Conservation (phyloP, 1,140 invertebrate genomes). For the Ceratina japonica region DNA sequence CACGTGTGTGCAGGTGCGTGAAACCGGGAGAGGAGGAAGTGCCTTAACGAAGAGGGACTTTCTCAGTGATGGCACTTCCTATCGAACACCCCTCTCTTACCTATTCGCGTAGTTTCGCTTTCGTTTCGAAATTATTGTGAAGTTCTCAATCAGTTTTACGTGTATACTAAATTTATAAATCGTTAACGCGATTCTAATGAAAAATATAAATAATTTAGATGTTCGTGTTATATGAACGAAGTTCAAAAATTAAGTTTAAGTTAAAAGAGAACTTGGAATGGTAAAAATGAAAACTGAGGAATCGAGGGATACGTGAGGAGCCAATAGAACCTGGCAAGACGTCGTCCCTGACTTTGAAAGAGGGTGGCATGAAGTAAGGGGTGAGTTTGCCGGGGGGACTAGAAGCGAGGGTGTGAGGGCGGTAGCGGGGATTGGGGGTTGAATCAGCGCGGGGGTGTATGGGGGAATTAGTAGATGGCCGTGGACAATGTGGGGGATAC, state of each 20-base stretch:
- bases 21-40: constrained; percentile 53
- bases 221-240: neutral
- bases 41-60: constrained; percentile 51
- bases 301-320: neutral
- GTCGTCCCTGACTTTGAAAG: constrained; percentile 73
- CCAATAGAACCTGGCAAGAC: constrained; percentile 24
- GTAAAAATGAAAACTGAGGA: neutral
- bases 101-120: neutral
- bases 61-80: constrained; percentile 28
- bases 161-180: neutral
- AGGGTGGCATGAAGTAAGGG: constrained; percentile 51
- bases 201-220: neutral
- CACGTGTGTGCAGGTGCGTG: constrained; percentile 65
- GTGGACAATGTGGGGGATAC: constrained; percentile 79
- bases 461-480: constrained; percentile 78
- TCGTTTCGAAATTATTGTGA: neutral
- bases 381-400: constrained; percentile 55
- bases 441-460: constrained; percentile 76
- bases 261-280: neutral
- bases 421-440: constrained; percentile 64
- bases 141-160: neutral
- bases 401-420: constrained; percentile 50
- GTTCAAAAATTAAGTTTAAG: neutral
- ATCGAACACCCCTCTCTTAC: constrained; percentile 21
- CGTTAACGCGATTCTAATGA: neutral